These are phyloP conservation scores for Mus minutoides DNA, from an alignment of 2,797 vertebrate genomes.

Conservation along the genomic window DNA sequence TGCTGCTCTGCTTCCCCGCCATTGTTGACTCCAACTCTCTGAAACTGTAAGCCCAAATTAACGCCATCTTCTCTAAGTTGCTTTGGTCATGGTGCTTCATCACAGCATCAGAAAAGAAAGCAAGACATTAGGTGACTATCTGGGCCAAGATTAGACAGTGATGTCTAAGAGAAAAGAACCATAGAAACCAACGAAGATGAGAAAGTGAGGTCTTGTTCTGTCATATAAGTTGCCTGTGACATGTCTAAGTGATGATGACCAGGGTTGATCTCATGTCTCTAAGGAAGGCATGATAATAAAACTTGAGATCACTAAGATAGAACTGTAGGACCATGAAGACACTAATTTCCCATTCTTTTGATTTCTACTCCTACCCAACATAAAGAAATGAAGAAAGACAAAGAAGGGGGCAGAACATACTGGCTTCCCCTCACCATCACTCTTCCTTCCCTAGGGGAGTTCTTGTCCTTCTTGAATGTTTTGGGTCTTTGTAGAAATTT, in stretches of 20 bases:
- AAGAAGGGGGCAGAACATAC: neutral
- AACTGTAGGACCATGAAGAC: neutral
- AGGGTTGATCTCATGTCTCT: neutral
- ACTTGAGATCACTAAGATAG: neutral
- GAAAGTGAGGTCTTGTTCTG: neutral
- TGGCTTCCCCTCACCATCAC: neutral
- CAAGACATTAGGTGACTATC: neutral
- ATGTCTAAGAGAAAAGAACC: neutral
- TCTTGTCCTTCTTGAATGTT: neutral
- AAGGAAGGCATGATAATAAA: neutral
- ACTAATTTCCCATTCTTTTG: neutral
- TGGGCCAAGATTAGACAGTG: neutral
- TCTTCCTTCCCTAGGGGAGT: neutral
- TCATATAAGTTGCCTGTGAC: neutral
- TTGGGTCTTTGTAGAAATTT: neutral
- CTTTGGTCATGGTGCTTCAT: too few relatives aligned
- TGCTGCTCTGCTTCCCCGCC: neutral
- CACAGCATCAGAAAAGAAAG: neutral
- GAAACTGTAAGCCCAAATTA: neutral
- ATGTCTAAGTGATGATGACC: conserved; percentile 8
- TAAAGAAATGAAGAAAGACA: neutral
- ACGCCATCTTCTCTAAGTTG: neutral
- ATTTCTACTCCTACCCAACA: neutral
- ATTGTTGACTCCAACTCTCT: neutral
- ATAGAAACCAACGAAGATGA: neutral